Conservation (phyloP, 2,888 invertebrate species). For the Anticlea derivata region DNA sequence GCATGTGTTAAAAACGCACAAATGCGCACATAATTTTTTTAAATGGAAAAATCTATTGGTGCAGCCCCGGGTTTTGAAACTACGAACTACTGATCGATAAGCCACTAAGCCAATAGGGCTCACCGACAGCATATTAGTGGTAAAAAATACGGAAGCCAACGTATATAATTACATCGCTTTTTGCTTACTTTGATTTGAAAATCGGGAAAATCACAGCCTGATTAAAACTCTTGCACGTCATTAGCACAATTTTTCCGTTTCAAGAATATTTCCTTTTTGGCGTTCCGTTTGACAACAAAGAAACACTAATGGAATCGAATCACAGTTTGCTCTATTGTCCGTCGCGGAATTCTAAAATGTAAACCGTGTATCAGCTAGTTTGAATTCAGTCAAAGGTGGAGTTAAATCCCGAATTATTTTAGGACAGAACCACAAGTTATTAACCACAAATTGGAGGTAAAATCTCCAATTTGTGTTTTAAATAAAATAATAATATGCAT, state of each 20-base stretch:
- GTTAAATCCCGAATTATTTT: not conserved
- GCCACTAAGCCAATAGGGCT: no score
- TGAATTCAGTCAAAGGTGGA: not conserved
- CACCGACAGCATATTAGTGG: no score
- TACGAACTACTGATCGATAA: no score
- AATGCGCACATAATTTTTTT: no score
- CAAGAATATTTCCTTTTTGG: constrained; percentile 7
- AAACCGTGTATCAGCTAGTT: constrained; percentile 4
- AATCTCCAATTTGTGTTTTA: not conserved
- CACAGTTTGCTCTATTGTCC: not conserved
- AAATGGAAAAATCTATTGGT: no score
- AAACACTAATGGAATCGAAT: constrained; percentile 6
- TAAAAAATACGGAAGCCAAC: no score
- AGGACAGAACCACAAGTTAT: not conserved
- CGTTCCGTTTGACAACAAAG: constrained; percentile 3
- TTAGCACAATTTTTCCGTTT: constrained; percentile 1
- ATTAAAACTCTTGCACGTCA: constrained; percentile 12
- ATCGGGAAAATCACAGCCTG: constrained; percentile 12
- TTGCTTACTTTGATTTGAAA: not conserved
- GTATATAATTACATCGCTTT: not conserved
- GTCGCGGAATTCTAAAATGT: not conserved
- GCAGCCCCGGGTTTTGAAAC: no score
- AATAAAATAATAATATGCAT: no score
- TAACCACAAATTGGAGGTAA: not conserved
- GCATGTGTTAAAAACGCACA: no score